These are phyloP conservation scores for Stenolophus ochropezus DNA, from an alignment of 2,888 invertebrate genomes.

Conservation along the genomic window DNA sequence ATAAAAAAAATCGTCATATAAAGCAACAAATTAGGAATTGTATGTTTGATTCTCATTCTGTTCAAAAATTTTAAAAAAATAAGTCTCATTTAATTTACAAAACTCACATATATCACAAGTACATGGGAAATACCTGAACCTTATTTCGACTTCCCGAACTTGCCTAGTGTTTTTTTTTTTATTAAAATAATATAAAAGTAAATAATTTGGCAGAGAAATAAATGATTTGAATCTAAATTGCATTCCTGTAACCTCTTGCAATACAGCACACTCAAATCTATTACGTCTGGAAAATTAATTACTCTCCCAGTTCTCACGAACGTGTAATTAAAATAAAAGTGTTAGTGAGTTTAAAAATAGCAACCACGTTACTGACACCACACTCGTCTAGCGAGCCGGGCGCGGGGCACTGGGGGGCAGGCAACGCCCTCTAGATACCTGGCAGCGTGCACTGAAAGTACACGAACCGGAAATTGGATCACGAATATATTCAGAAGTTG, in stretches of 20 bases:
- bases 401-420: background rate
- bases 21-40: too few relatives aligned
- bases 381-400: background rate
- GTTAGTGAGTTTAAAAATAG: slow-evolving; percentile 49
- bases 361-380: slow-evolving; percentile 26
- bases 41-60: too few relatives aligned
- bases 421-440: slow-evolving; percentile 46
- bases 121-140: too few relatives aligned
- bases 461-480: slow-evolving; percentile 60
- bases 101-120: too few relatives aligned
- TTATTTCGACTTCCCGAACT: too few relatives aligned
- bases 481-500: slow-evolving; percentile 61
- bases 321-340: slow-evolving; percentile 54
- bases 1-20: too few relatives aligned
- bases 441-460: slow-evolving; percentile 58
- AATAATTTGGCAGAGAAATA: too few relatives aligned
- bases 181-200: too few relatives aligned
- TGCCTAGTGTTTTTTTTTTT: too few relatives aligned
- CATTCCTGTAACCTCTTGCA: background rate
- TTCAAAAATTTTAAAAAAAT: too few relatives aligned
- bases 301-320: slow-evolving; percentile 38
- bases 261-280: slow-evolving; percentile 4
- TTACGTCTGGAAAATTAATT: slow-evolving; percentile 40
- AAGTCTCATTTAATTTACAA: too few relatives aligned
- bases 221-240: background rate